Percentiles rank a stretch among this genome's conserved stretches.
Conservation (phyloP, 2,888 invertebrate genomes). For the Alloscopus bannaensis region DNA sequence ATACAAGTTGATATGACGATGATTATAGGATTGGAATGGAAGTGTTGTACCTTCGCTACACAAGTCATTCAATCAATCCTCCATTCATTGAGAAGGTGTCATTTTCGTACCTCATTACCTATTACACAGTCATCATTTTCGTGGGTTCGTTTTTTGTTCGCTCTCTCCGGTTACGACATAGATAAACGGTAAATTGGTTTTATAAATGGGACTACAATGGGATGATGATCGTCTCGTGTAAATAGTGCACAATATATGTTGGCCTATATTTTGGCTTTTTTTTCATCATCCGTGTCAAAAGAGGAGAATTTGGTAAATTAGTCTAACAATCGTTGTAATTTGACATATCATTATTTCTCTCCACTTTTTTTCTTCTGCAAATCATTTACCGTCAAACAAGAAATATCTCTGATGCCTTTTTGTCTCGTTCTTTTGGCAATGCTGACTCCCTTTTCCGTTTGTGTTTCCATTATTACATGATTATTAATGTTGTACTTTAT, state of each 20-base stretch:
- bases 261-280: conserved; percentile 8
- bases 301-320: conserved; percentile 9
- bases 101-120: too few species aligned
- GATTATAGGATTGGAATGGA: too few species aligned
- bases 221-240: conserved; percentile 3
- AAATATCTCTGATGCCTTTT: background rate
- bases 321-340: conserved; percentile 21
- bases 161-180: conserved; percentile 8
- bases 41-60: too few species aligned
- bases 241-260: conserved; percentile 10
- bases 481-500: background rate
- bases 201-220: background rate
- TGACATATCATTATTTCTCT: conserved; percentile 19
- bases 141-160: too few species aligned
- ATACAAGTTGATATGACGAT: too few species aligned
- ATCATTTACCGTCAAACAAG: conserved; percentile 26
- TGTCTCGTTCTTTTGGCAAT: too few species aligned
- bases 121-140: too few species aligned
- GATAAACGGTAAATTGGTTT: conserved; percentile 20
- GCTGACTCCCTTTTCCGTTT: too few species aligned
- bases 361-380: background rate
- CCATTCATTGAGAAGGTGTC: conserved; percentile 10
- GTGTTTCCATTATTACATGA: too few species aligned
- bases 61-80: too few species aligned
- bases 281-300: background rate